These are phyloP conservation scores for Pinna nobilis DNA, from an alignment of 1,140 invertebrate genomes.

Conservation along the genomic window DNA sequence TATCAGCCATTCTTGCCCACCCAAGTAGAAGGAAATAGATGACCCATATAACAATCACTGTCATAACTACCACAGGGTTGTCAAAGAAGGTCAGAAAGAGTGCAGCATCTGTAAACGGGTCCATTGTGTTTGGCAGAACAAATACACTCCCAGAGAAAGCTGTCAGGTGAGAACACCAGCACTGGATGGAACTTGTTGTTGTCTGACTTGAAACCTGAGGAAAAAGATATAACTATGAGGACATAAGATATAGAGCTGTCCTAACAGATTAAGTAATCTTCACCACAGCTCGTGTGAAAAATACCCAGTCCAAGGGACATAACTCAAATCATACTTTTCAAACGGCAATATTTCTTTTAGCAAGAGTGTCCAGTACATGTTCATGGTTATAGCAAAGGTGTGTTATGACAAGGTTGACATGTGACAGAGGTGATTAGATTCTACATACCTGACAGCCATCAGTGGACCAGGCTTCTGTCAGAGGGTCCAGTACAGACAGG, in stretches of 20 bases:
- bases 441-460: conserved; percentile 17
- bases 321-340: background rate
- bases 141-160: conserved; percentile 54
- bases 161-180: conserved; percentile 55
- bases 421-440: background rate
- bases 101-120: conserved; percentile 50
- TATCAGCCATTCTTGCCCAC: conserved; percentile 52
- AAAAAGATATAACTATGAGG: background rate
- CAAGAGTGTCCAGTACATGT: no score
- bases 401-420: no score
- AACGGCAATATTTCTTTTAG: no score
- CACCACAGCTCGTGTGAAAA: no score
- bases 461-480: background rate
- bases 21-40: conserved; percentile 51
- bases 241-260: background rate
- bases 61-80: conserved; percentile 56
- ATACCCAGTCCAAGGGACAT: background rate
- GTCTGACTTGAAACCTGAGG: conserved; percentile 45
- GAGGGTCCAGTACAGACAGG: conserved; percentile 21
- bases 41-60: conserved; percentile 54
- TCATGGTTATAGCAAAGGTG: no score
- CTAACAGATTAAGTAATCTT: background rate
- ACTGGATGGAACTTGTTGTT: conserved; percentile 39
- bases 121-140: conserved; percentile 51
- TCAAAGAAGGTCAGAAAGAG: conserved; percentile 60